Evolutionary conservation across 2,113 vertebrate genomes (phyloP).

Genomic region (Cichladusa arquata): DNA sequence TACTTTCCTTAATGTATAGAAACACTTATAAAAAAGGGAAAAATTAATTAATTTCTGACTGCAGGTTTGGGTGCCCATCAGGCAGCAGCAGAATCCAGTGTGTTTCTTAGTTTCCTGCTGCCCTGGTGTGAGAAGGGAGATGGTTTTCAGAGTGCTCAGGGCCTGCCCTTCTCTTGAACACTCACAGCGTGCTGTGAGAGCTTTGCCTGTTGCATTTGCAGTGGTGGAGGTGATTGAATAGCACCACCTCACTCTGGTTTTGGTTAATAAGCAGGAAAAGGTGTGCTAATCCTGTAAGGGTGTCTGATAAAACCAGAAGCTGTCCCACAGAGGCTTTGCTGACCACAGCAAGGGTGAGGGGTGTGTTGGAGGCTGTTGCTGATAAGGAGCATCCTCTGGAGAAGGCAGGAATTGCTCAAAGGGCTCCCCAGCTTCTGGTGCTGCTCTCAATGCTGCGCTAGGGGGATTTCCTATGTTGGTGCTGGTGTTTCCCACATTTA

Average conservation of each 20-base stretch:
- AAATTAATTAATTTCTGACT: neutral
- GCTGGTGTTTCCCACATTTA: neutral
- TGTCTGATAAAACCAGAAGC: neutral
- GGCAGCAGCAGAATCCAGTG: neutral
- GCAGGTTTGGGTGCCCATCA: neutral
- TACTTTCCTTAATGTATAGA: neutral
- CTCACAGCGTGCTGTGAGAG: neutral
- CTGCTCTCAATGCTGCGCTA: neutral
- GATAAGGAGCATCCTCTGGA: neutral
- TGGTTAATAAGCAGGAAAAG: neutral
- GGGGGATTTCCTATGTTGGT: neutral
- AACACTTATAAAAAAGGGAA: accelerated
- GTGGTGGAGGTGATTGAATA: neutral
- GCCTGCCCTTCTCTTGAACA: neutral
- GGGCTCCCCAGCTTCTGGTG: neutral
- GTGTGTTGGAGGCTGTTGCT: neutral
- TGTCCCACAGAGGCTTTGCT: neutral
- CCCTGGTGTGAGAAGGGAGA: neutral
- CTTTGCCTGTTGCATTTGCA: neutral
- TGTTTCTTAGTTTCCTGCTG: neutral
- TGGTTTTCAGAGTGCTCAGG: neutral
- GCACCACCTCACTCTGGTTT: neutral
- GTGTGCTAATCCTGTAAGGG: neutral
- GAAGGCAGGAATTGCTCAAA: neutral
- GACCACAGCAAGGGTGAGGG: accelerated